Conservation (phyloP, 2,888 invertebrate genomes). For the Lamellibrachia satsuma region DNA sequence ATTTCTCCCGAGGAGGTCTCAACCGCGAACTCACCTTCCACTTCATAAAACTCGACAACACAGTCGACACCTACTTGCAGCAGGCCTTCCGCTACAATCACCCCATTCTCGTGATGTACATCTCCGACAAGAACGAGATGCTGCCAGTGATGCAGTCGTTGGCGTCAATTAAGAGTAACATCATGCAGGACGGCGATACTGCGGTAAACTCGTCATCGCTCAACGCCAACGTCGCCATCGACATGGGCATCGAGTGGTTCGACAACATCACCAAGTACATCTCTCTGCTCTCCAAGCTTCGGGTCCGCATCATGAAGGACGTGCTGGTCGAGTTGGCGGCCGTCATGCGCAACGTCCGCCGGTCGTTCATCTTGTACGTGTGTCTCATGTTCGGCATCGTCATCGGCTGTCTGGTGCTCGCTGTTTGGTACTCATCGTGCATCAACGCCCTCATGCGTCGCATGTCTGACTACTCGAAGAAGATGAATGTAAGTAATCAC, state of each 20-base stretch:
- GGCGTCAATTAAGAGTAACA: not conserved
- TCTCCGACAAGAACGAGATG: not conserved
- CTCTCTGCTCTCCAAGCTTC: not conserved
- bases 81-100: not conserved
- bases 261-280: not conserved
- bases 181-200: not conserved
- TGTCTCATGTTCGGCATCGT: not conserved
- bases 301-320: not conserved
- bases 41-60: not conserved
- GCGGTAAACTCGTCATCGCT: not conserved
- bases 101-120: slow-evolving; percentile 1
- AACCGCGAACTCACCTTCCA: not conserved
- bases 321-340: not conserved
- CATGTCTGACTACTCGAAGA: slow-evolving; percentile 22
- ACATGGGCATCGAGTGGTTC: slow-evolving; percentile 13
- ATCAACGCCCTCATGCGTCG: not conserved
- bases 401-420: slow-evolving; percentile 1
- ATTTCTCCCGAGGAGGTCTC: slow-evolving; percentile 17
- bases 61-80: not conserved
- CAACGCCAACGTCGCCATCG: not conserved
- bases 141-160: not conserved
- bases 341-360: not conserved
- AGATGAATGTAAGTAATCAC: slow-evolving; percentile 19
- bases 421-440: slow-evolving; percentile 23
- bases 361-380: not conserved